A percentile compares a stretch with the other conserved stretches of the same genome.
phyloP scores from a whole-genome alignment of 2,888 invertebrate genomes.

The Beris chalybata region DNA sequence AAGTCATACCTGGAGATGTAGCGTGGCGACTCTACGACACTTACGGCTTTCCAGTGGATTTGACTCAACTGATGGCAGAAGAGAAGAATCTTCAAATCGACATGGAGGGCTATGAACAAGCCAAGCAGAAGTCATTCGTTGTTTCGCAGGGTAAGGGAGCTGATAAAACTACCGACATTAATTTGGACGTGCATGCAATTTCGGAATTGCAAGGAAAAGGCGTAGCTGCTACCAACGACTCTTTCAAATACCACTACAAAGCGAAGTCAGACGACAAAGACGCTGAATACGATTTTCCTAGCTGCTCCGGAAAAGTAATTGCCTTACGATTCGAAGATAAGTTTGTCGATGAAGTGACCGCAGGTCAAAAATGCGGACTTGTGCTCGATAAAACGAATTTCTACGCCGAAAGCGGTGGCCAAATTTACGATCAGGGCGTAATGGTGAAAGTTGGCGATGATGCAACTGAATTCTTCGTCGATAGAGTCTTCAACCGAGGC shows the following conservation, averaged over 20 bases:
- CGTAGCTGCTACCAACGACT: constrained; percentile 84
- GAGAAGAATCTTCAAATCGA: constrained; percentile 89
- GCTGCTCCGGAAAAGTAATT: constrained; percentile 75
- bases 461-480: constrained; percentile 87
- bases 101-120: constrained; percentile 87
- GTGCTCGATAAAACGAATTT: constrained; percentile 91
- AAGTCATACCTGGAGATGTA: constrained; percentile 87
- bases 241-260: constrained; percentile 86
- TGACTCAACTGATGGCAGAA: constrained; percentile 97
- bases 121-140: constrained; percentile 86
- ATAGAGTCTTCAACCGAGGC: constrained; percentile 91
- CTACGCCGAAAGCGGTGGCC: constrained; percentile 99
- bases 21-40: constrained; percentile 99
- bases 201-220: constrained; percentile 80
- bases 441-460: constrained; percentile 81
- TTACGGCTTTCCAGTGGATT: constrained; percentile 97
- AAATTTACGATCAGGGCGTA: constrained; percentile 95
- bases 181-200: constrained; percentile 93
- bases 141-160: constrained; percentile 85
- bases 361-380: constrained; percentile 89
- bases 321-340: constrained; percentile 78
- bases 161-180: constrained; percentile 79
- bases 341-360: constrained; percentile 80
- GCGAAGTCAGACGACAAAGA: constrained; percentile 65
- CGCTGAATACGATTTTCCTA: constrained; percentile 74